Evolutionary conservation across 2,113 vertebrate species (phyloP), one percentile per base, ranked within the genome.

Genomic region (Eulemur rufifrons): DNA sequence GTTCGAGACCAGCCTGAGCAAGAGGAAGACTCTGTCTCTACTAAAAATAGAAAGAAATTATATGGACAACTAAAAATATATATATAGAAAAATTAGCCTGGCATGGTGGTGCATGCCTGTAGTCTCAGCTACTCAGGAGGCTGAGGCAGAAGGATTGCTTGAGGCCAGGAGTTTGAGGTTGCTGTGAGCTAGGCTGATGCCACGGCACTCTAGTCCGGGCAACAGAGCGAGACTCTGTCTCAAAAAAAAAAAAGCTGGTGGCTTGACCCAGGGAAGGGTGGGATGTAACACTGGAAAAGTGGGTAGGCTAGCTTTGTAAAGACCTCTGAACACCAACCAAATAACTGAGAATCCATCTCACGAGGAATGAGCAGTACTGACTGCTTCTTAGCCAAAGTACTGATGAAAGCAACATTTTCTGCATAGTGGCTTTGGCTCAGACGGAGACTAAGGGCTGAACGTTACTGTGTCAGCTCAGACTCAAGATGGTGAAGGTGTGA

Each of bases 251-350:
- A 42, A 42, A 63, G 69, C 50, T 8, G 50, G 29, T 3, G 39
- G 52, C 18, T 4, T 12, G 45, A 37, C 2, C 1, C 0, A 3
- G 32, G n/a, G 39, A 39, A 29, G 52, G 1, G 14, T 29, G 27
- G 27, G 34, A 4, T 17, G 63, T 6, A 74, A 77, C 10, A 2
- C 52, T 42, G 91, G 45, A 68, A 61, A 66, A 9, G 45, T 2
- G 45, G 78, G 76, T 1, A 29, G 8, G n/a, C 18, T 6, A n/a
- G 34, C 76, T 86, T 74, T 15, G 18, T 0, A 17, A 76, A 78
- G n/a, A 39, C 82, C 66, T 61, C 0, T 64, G 45, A n/a, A 73
- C 23, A 27, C 21, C 61, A 61, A 64, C 13, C n/a, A 17, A 52
- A 32, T 23, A 68, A 34, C 42, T 1, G 37, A 25, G 80, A 37